phyloP scores from a whole-genome alignment of 2,888 invertebrate species.

The Neoitamus cyanurus region DNA sequence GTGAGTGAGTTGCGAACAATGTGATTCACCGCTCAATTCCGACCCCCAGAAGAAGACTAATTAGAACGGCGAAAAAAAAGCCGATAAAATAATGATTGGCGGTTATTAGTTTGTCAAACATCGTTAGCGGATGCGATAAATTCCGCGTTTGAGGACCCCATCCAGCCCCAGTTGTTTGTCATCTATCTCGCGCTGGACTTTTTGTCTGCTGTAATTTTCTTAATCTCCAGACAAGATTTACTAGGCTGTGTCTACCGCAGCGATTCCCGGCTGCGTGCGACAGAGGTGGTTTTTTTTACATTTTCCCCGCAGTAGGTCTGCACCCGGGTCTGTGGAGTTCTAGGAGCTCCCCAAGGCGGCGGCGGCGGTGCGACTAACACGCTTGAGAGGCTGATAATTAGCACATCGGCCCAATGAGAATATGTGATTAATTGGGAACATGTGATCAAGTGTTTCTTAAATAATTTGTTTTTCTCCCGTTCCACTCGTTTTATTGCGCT shows the following conservation, averaged over 20 bases:
- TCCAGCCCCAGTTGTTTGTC: slow-evolving; percentile 32
- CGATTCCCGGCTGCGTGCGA: not conserved
- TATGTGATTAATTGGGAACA: slow-evolving; percentile 45
- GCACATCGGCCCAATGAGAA: slow-evolving; percentile 40
- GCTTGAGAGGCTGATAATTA: slow-evolving; percentile 24
- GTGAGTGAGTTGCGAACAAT: not conserved
- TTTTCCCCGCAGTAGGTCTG: not conserved
- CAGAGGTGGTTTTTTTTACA: not conserved
- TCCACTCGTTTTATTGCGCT: not conserved
- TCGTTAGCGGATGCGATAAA: slow-evolving; percentile 40
- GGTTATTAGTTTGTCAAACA: slow-evolving; percentile 41
- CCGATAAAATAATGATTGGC: slow-evolving; percentile 11
- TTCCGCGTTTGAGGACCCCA: not conserved
- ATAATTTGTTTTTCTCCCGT: slow-evolving; percentile 27
- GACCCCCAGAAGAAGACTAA: not conserved
- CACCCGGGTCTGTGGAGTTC: not conserved
- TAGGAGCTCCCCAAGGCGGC: not conserved
- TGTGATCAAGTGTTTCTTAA: slow-evolving; percentile 33
- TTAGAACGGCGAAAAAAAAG: not conserved
- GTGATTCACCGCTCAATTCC: not conserved
- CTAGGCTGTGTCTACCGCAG: not conserved
- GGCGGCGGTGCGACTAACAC: not conserved
- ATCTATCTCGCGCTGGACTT: slow-evolving; percentile 14
- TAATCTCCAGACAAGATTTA: slow-evolving; percentile 37
- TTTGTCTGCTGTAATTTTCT: slow-evolving; percentile 34